These are phyloP conservation scores for Agrotis segetum DNA, from an alignment of 2,888 invertebrate species.

Conservation along the genomic window DNA sequence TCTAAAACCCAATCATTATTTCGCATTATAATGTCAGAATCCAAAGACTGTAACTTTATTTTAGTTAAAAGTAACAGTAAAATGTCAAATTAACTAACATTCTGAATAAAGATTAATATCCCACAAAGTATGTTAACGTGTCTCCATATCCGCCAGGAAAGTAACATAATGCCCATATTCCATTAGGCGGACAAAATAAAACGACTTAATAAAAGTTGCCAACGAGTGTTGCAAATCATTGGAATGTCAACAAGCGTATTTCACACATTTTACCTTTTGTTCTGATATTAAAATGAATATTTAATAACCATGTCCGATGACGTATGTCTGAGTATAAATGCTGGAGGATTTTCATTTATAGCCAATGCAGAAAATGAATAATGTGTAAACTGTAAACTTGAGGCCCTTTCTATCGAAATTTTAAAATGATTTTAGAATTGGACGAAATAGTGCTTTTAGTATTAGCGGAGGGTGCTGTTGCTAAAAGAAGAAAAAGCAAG, in stretches of 20 bases:
- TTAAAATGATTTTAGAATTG: constrained; percentile 15
- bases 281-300: constrained; percentile 84
- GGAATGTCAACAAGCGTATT: constrained; percentile 76
- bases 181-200: constrained; percentile 75
- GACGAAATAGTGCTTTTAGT: constrained; percentile 10
- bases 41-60: constrained; percentile 10
- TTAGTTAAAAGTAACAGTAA: background rate
- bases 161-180: constrained; percentile 67
- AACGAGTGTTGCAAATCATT: constrained; percentile 79
- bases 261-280: constrained; percentile 76
- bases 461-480: constrained; percentile 2
- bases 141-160: constrained; percentile 43
- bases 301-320: constrained; percentile 82
- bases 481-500: background rate
- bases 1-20: constrained; percentile 21
- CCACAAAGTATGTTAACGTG: constrained; percentile 27
- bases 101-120: constrained; percentile 33
- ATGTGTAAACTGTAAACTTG: constrained; percentile 46
- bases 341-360: constrained; percentile 67
- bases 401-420: constrained; percentile 37
- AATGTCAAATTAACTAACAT: constrained; percentile 16
- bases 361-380: constrained; percentile 51
- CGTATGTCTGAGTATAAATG: constrained; percentile 70
- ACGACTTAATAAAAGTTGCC: constrained; percentile 75
- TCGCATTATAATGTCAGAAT: constrained; percentile 1